Base-by-base conservation (phyloP, 2,113 vertebrate genomes). In the Recurvirostra avosetta region DNA sequence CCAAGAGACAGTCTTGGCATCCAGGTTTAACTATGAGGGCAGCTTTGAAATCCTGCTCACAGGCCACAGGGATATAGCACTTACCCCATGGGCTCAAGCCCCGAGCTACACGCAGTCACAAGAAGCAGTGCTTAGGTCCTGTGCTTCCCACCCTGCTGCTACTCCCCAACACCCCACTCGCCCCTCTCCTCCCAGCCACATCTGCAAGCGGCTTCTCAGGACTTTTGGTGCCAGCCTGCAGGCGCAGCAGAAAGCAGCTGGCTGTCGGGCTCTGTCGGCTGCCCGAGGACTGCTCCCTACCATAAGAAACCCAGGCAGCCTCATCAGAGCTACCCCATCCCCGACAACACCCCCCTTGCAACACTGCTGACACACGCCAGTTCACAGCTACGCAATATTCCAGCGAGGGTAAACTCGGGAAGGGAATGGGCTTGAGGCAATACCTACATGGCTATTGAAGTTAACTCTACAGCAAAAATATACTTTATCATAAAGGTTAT, bases 31-130 rank as follows among this genome's bases (percentile, higher is more conserved):
- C 25, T 30, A 12, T 1, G 9, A 88, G 21, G 34, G 23, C 66
- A 88, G 70, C 26, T 81, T 36, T 80, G 68, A 90, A 90, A 70
- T 56, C 36, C 50, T 3, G 2, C 50, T 53, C 40, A n/a, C 19
- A n/a, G 53, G 32, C 34, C 62, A 49, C 38, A 34, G 8, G 30
- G 84, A 62, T 40, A 68, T 6, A 14, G 30, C 19, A 36, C 55
- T 63, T 50, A 10, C 14, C 80, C 47, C 40, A 6, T 3, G 21
- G 12, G 23, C 66, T 56, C 61, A 34, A 75, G 6, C 16, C 16
- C 19, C 1, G 6, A 72, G 53, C 27, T n/a, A 40, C 12, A 21
- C 2, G 1, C 17, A 23, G 0, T 0, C 0, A n/a, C 11, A 55
- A 41, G 34, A 15, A 87, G 34, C 4, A 1, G 10, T 20, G 12